A percentile compares a stretch with the other conserved stretches of the same genome.
phyloP scores from a whole-genome alignment of 1,140 invertebrate genomes.

The Calephelis nemesis region DNA sequence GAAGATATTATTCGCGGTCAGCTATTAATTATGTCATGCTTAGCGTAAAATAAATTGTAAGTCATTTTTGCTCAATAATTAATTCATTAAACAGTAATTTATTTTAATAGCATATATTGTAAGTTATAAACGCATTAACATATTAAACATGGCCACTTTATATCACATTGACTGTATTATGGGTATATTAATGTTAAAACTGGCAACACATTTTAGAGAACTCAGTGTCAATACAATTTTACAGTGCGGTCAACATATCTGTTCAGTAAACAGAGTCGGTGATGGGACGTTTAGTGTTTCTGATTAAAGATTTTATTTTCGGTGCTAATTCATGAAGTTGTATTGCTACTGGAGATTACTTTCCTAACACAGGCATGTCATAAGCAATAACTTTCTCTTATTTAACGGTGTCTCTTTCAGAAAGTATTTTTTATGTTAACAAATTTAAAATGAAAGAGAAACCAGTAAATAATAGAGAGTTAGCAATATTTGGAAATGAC shows the following conservation, averaged over 20 bases:
- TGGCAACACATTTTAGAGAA: conserved; percentile 22
- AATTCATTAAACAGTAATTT: conserved; percentile 4
- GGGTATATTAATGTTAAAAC: conserved; percentile 32
- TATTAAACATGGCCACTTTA: conserved; percentile 52
- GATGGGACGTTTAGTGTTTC: no score
- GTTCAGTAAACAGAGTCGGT: no score
- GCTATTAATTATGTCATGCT: neutral
- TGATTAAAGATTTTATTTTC: no score
- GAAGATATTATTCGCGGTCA: neutral
- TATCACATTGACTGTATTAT: conserved; percentile 51
- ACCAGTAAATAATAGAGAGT: no score
- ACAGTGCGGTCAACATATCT: neutral
- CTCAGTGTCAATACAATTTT: conserved; percentile 22
- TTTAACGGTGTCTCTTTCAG: no score
- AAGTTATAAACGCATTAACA: conserved; percentile 21
- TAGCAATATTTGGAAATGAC: no score
- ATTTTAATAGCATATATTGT: neutral
- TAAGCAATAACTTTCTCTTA: no score
- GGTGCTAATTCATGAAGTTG: no score
- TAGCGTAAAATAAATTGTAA: neutral
- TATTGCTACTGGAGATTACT: no score
- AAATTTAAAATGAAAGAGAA: no score
- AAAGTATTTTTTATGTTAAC: no score
- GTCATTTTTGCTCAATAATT: neutral
- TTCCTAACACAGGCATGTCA: no score